Evolutionary conservation across 2,888 invertebrate species (phyloP), one percentile per base, ranked within the genome.

Genomic region (Leptopilina drosophilae): DNA sequence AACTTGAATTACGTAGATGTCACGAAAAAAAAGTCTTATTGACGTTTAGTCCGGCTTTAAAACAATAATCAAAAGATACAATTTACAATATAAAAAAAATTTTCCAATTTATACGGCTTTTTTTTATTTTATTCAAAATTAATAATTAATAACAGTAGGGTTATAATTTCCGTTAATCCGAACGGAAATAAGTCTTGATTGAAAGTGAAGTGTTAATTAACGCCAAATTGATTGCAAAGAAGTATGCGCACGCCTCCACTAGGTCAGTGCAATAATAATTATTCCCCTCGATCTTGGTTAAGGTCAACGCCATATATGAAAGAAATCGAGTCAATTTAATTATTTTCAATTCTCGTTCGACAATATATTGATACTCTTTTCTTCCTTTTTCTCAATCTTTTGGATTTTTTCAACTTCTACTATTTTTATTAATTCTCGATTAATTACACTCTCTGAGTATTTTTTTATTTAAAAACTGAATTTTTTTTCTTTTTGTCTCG

Each of bases 1-100:
- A 80, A 49, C 62, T 1, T 62, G 59, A 62, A 69, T 78, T 78
- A 1, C 20, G 20, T 1, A 20, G 65, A 53, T 69, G 81, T 69
- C 20, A 56, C 66, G 7, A 65, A 42, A 15, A 73, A 73, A 78
- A 73, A 73, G 14, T 14, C 26, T 69, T 12, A 49, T 26, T 49
- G 49, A 6, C 20, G 15, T 69, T 26, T 26, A 14, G 7, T 11
- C 53, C 67, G 20, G 20, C 69, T 49, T 69, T 26, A 14, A 49
- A 7, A 59, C 5, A 59, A 59, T 59, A 5, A 15, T 12, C n/a
- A 8, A 56, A 56, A 11, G 5, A 14, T 14, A 14, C n/a, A 67
- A 49, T 66, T 14, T 56, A 33, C 33, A 33, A 33, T 56, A 5
- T 14, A 11, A 14, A 5, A 56, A 11, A 56, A 11, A 14, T 56